Evolutionary conservation across 2,113 vertebrate species (phyloP), one percentile per base, ranked within the genome.

Genomic region (Hystrix cristata): DNA sequence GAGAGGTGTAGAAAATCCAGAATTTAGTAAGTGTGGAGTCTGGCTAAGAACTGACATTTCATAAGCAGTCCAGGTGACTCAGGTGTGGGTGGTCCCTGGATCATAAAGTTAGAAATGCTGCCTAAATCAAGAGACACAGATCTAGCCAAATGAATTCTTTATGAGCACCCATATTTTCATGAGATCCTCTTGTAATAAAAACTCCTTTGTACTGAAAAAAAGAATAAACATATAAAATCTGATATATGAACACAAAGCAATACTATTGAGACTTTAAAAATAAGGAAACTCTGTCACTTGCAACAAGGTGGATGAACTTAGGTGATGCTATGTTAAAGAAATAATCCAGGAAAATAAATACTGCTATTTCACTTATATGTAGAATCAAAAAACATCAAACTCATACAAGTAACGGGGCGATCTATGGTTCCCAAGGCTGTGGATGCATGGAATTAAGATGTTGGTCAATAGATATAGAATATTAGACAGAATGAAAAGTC

Each of bases 181-280:
- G 89, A 98, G 85, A 71, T 96, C 90, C 46, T 92, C 72, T 0
- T 74, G 90, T 90, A 97, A 69, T 95, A 95, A 53, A 65, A 93
- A 46, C 57, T 53, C 27, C 65, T 59, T 82, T 43, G 6, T 78
- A 81, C 65, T 88, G 55, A 94, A n/a, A 72, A 38, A 72, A 23
- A 64, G 18, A 38, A 71, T 38, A 38, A 64, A 29, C 18, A 72
- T 21, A 23, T 60, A 15, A 27, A 71, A 38, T 71, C 69, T 72
- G 19, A 3, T 72, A 43, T 19, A 43, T 23, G 18, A 72, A 11
- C n/a, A 71, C n/a, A 71, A 71, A 3, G 19, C 11, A 71, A 38
- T 38, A 71, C 16, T 38, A n/a, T 21, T 72, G 34, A 72, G 7
- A 43, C 15, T 19, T 23, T 72, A 43, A 72, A 72, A 72, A 38